Evolutionary conservation across 2,888 invertebrate species (phyloP), one percentile per base, ranked within the genome.

Genomic region (Apodemia duryi): DNA sequence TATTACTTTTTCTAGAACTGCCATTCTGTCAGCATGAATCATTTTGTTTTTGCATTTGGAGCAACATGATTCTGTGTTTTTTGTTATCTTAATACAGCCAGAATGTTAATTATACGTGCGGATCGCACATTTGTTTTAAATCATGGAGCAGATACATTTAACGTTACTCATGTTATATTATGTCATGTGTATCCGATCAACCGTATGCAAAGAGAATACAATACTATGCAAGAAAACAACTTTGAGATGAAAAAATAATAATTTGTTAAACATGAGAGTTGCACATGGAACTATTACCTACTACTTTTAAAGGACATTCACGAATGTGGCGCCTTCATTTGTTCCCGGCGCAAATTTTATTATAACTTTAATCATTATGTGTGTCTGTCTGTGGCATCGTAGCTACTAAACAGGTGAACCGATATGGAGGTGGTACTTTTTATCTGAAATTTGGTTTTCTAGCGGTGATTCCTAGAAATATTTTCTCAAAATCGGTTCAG

Each of bases 11-110:
- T 52, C 52, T 28, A 52, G 21, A 52, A n/a, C 52, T 52, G 51
- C 7, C 1, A 54, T 7, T 10, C 6, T 29, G 54, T 29, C 54
- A 4, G 54, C 54, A 28, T 54, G 54, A 54, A 54, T 54, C 54
- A 54, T 9, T 10, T 54, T 54, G 10, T 54, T 51, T 54, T 54
- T 54, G 54, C 54, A 54, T 29, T 54, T 54, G n/a, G 49, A 28
- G 54, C 54, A 54, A 54, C 29, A 54, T 54, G 54, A 54, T 54
- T 54, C 54, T 29, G 54, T 54, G 29, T 54, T 54, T 54, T 54
- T 54, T 54, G 29, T 54, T 54, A 54, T 54, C 54, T 54, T 49
- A 54, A 54, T 10, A 54, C 28, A 28, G 54, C 21, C 54, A 54
- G 28, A 54, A 28, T 13, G 49, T 49, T 5, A 46, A 13, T 13